phyloP scores from a whole-genome alignment of 2,888 invertebrate genomes.

The Perithous albicinctus region DNA sequence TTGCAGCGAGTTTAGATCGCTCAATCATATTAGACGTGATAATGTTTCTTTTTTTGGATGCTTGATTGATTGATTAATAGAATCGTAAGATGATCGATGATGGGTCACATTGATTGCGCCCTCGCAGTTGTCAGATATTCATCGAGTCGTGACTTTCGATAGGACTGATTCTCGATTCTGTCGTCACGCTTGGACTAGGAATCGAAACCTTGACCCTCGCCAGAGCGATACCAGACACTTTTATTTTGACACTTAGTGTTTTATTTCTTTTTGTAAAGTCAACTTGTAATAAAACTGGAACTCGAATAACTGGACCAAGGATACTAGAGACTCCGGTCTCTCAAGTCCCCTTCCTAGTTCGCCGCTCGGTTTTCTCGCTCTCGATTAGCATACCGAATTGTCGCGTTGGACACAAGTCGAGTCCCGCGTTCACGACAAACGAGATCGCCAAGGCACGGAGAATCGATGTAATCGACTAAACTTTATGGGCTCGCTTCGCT shows the following conservation, averaged over 20 bases:
- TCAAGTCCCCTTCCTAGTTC: background rate
- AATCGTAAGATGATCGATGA: slow-evolving; percentile 7
- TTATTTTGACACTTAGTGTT: slow-evolving; percentile 9
- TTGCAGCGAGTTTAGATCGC: background rate
- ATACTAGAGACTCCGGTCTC: slow-evolving; percentile 60
- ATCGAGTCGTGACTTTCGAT: slow-evolving; percentile 18
- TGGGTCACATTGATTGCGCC: slow-evolving; percentile 9
- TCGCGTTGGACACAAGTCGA: slow-evolving; percentile 55
- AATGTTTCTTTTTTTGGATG: slow-evolving; percentile 1
- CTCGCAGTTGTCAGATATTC: slow-evolving; percentile 7
- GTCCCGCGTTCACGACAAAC: slow-evolving; percentile 8
- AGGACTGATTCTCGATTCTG: background rate
- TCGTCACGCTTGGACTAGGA: slow-evolving; percentile 24
- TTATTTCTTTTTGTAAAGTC: slow-evolving; percentile 9
- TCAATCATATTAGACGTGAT: slow-evolving; percentile 5
- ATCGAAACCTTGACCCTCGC: slow-evolving; percentile 55
- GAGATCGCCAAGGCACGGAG: slow-evolving; percentile 17
- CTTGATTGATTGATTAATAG: slow-evolving; percentile 19
- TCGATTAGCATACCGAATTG: slow-evolving; percentile 69
- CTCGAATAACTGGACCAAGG: slow-evolving; percentile 67
- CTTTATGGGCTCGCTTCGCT: slow-evolving; percentile 57
- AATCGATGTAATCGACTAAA: slow-evolving; percentile 65
- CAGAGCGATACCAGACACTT: slow-evolving; percentile 2
- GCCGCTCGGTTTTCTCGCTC: slow-evolving; percentile 36
- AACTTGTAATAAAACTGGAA: slow-evolving; percentile 48